phyloP scores from a whole-genome alignment of 2,888 invertebrate genomes.

The Andricus curvator region DNA sequence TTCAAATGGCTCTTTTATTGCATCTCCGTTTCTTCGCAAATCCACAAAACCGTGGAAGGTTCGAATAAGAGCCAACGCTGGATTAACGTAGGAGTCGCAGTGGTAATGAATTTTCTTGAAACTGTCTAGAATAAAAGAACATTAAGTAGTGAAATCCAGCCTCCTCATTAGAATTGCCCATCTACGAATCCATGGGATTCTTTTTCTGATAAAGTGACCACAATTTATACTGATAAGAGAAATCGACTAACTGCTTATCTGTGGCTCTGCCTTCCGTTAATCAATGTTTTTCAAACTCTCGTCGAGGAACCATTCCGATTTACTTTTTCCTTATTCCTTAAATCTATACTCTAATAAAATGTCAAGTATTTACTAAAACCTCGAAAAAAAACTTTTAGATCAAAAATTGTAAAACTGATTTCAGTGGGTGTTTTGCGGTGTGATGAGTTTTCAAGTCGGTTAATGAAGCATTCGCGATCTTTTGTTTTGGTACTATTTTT shows the following conservation, averaged over 20 bases:
- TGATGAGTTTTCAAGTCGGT: neutral
- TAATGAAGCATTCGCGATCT: neutral
- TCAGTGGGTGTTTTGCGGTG: neutral
- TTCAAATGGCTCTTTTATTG: neutral
- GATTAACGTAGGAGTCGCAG: conserved; percentile 53
- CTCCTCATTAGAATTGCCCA: conserved; percentile 46
- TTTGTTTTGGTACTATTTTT: too few species aligned
- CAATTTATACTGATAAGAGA: conserved; percentile 71
- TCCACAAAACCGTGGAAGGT: neutral
- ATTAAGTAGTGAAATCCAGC: conserved; percentile 54
- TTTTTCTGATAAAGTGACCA: conserved; percentile 67
- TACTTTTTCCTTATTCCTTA: neutral
- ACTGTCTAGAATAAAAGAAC: conserved; percentile 49
- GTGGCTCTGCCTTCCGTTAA: conserved; percentile 45
- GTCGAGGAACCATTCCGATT: conserved; percentile 24
- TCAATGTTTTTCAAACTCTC: conserved; percentile 54
- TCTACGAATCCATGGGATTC: conserved; percentile 54
- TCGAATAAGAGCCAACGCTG: conserved; percentile 38
- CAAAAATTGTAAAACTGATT: neutral
- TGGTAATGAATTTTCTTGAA: conserved; percentile 60
- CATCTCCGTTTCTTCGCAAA: neutral
- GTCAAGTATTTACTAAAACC: neutral
- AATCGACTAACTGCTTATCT: conserved; percentile 63
- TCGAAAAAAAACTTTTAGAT: neutral
- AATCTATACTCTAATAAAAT: too few species aligned